A percentile compares a stretch with the other conserved stretches of the same genome.
These are phyloP conservation scores for Cerastoderma edule DNA, from an alignment of 2,888 invertebrate species.

Conservation along the genomic window DNA sequence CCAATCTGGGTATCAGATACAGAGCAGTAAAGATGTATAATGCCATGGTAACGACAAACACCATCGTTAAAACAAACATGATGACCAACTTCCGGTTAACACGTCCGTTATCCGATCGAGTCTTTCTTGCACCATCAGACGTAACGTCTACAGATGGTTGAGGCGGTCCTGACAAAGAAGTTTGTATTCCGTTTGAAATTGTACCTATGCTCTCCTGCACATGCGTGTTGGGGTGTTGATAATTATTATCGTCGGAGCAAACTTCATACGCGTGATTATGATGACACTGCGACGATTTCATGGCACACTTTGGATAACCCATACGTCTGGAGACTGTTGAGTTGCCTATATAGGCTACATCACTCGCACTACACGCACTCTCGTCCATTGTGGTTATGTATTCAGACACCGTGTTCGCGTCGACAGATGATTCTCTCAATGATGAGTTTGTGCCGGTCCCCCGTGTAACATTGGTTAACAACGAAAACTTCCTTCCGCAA, in stretches of 20 bases:
- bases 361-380: too few species aligned
- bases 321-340: too few species aligned
- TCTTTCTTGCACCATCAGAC: neutral
- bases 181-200: neutral
- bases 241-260: neutral
- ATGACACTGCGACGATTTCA: neutral
- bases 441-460: too few species aligned
- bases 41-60: conserved; percentile 13
- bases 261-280: neutral
- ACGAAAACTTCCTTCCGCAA: conserved; percentile 13
- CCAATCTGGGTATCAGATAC: neutral
- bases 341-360: neutral
- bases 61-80: conserved; percentile 22
- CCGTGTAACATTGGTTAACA: neutral
- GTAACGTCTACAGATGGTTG: neutral
- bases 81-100: conserved; percentile 18
- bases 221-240: neutral
- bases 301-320: neutral
- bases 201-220: neutral
- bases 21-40: neutral
- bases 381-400: neutral
- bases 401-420: conserved; percentile 9
- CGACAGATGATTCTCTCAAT: neutral
- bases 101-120: conserved; percentile 2
- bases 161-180: neutral